phyloP scores from a whole-genome alignment of 2,888 invertebrate genomes.

The Ichneumoninae sp. region DNA sequence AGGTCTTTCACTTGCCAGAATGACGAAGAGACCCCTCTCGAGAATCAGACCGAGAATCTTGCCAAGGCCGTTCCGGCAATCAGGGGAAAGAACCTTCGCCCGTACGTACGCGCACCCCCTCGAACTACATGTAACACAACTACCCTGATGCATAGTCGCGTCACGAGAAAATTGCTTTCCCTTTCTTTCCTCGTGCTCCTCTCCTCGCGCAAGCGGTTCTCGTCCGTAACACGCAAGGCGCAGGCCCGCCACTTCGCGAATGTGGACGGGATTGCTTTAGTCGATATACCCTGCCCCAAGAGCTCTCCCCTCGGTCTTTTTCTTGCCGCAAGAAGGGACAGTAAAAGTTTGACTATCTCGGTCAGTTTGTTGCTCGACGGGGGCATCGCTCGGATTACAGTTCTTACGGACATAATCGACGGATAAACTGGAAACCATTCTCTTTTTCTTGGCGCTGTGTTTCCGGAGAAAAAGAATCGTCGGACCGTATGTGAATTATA shows the following conservation, averaged over 20 bases:
- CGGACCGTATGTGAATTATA: neutral
- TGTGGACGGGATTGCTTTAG: slow-evolving; percentile 61
- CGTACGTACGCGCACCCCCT: slow-evolving; percentile 11
- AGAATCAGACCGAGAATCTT: slow-evolving; percentile 53
- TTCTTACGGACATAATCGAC: neutral
- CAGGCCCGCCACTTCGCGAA: slow-evolving; percentile 39
- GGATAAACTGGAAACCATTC: neutral
- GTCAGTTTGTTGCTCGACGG: neutral
- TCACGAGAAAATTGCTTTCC: slow-evolving; percentile 69
- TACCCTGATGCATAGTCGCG: slow-evolving; percentile 62
- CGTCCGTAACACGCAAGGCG: slow-evolving; percentile 43
- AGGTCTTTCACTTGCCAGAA: slow-evolving; percentile 57
- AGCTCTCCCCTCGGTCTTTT: slow-evolving; percentile 36
- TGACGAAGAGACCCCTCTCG: slow-evolving; percentile 48
- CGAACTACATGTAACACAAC: slow-evolving; percentile 9
- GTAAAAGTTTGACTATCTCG: slow-evolving; percentile 37
- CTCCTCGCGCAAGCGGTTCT: slow-evolving; percentile 35
- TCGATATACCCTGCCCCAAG: slow-evolving; percentile 51
- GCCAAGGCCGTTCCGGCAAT: slow-evolving; percentile 56
- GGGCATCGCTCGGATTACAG: neutral
- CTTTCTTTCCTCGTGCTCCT: slow-evolving; percentile 46
- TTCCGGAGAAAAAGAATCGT: neutral
- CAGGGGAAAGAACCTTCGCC: slow-evolving; percentile 38
- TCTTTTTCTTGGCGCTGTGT: neutral
- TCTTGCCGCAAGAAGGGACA: neutral